These are phyloP conservation scores for Parazoanthus darwini DNA, from an alignment of 92 coral and sea anemone genomes.

Conservation along the genomic window DNA sequence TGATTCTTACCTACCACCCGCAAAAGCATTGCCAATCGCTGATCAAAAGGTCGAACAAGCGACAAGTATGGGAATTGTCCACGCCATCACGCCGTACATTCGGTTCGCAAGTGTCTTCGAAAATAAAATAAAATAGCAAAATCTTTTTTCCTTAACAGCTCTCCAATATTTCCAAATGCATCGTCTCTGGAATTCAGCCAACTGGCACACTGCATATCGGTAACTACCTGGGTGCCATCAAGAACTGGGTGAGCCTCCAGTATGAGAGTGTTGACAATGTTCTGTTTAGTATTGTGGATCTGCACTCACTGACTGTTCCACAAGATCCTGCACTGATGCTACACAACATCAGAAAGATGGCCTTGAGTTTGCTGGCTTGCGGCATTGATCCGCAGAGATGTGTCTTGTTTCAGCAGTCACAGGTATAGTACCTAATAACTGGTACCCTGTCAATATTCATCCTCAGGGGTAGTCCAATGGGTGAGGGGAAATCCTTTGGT, in stretches of 20 bases:
- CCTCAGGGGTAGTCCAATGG: too few relatives aligned
- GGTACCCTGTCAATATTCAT: background rate
- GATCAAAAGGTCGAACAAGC: conserved; percentile 98
- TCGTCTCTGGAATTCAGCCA: conserved; percentile 88
- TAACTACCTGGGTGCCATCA: conserved; percentile 84
- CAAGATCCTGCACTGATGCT: conserved; percentile 60
- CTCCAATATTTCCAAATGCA: conserved; percentile 29
- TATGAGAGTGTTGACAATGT: conserved; percentile 47
- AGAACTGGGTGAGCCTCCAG: conserved; percentile 72
- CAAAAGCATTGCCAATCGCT: conserved; percentile 87
- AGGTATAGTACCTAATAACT: conserved; percentile 49
- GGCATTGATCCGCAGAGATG: conserved; percentile 81
- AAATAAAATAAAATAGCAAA: background rate
- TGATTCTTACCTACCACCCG: conserved; percentile 78
- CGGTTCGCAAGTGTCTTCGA: conserved; percentile 79
- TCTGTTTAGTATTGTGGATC: conserved; percentile 75
- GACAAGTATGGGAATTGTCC: conserved; percentile 95
- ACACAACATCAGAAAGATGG: conserved; percentile 65
- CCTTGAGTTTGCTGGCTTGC: conserved; percentile 73
- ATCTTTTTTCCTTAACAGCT: conserved; percentile 30
- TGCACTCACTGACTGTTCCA: conserved; percentile 75
- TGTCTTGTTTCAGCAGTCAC: conserved; percentile 76
- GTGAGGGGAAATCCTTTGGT: too few relatives aligned
- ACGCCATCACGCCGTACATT: conserved; percentile 90
- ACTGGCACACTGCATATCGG: conserved; percentile 88